Evolutionary conservation across 1,140 invertebrate species (phyloP).

Genomic region (Venturia canescens): DNA sequence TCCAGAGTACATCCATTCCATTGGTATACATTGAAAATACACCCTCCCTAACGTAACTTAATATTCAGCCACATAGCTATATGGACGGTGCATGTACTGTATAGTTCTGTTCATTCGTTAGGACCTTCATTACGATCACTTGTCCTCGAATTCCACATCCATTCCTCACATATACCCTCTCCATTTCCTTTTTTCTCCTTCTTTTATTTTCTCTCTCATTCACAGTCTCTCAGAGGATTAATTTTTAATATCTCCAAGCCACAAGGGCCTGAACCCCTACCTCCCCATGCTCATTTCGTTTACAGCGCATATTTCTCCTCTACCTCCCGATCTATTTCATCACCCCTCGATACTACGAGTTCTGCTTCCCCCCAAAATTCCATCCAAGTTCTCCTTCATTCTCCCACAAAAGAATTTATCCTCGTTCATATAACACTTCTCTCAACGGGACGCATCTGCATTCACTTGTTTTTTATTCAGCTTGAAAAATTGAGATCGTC

Average conservation of each 20-base stretch:
- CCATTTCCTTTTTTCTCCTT: not conserved
- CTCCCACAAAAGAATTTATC: not conserved
- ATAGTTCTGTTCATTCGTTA: slow-evolving; percentile 58
- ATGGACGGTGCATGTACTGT: slow-evolving; percentile 37
- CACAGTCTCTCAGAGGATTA: slow-evolving; percentile 58
- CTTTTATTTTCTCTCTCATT: not conserved
- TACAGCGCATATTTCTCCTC: not conserved
- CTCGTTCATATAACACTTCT: not conserved
- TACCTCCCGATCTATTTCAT: not conserved
- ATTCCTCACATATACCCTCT: slow-evolving; percentile 1
- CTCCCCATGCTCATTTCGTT: not conserved
- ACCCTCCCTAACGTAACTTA: slow-evolving; percentile 15
- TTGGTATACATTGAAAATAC: no score
- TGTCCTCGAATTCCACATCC: slow-evolving; percentile 54
- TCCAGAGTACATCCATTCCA: no score
- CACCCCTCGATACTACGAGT: not conserved
- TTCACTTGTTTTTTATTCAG: slow-evolving; percentile 23
- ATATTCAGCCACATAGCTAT: not conserved
- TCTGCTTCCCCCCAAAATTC: not conserved
- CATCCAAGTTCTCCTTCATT: not conserved
- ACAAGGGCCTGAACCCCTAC: slow-evolving; percentile 1
- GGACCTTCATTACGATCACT: slow-evolving; percentile 66
- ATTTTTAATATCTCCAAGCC: slow-evolving; percentile 65
- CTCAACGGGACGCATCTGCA: not conserved
- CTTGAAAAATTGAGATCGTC: no score